These are phyloP conservation scores for Epicauta chinensis DNA, from an alignment of 1,140 invertebrate genomes.

Conservation along the genomic window DNA sequence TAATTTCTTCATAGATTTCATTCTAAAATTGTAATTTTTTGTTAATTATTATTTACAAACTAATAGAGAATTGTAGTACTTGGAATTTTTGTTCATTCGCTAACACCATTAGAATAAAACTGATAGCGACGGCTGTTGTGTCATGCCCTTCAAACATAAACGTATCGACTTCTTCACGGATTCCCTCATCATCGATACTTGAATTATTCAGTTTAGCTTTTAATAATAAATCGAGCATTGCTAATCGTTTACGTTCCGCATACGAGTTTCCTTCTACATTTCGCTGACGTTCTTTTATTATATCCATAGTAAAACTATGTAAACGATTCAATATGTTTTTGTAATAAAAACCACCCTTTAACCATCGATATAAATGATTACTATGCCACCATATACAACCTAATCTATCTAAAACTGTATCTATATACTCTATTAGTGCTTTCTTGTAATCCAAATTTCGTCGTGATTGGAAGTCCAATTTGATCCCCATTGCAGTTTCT, in stretches of 20 bases:
- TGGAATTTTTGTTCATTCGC: no score
- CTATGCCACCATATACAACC: no score
- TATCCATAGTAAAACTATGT: slow-evolving; percentile 9
- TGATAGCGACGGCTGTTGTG: no score
- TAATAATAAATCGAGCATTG: slow-evolving; percentile 70
- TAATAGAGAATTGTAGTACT: no score
- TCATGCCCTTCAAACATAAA: no score
- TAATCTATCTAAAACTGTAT: slow-evolving; percentile 39
- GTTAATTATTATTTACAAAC: no score
- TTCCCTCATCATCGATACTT: slow-evolving; percentile 56
- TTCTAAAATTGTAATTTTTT: no score
- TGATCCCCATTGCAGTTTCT: slow-evolving; percentile 79
- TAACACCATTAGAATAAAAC: no score
- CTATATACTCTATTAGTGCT: slow-evolving; percentile 42
- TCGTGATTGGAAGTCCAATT: slow-evolving; percentile 54
- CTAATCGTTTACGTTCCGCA: slow-evolving; percentile 49
- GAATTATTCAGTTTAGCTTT: slow-evolving; percentile 51
- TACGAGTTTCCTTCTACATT: background rate
- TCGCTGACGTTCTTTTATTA: slow-evolving; percentile 9
- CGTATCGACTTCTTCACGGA: slow-evolving; percentile 79
- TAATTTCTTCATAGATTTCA: no score
- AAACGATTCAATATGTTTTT: slow-evolving; percentile 41
- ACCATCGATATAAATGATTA: slow-evolving; percentile 54
- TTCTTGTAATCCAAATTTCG: slow-evolving; percentile 57
- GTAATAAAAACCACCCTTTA: slow-evolving; percentile 50